Percentiles rank a stretch among this genome's conserved stretches.
phyloP scores from a whole-genome alignment of 2,797 vertebrate genomes.

The Acanthurus leucopareius region DNA sequence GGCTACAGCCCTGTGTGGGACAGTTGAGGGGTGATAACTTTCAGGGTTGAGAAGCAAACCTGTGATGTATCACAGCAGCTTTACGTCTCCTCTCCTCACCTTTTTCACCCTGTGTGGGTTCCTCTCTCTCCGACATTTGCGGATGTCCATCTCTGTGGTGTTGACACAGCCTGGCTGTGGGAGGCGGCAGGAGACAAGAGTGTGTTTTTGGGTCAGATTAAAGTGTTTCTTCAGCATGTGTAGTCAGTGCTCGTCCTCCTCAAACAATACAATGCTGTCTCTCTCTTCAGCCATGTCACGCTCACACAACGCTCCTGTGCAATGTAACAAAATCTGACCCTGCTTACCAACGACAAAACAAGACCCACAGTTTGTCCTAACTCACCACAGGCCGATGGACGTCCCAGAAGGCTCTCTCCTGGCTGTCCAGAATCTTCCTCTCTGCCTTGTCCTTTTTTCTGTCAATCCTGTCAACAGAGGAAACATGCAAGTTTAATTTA shows the following conservation, averaged over 20 bases:
- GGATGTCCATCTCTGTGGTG: constrained; percentile 98
- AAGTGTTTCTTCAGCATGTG: constrained; percentile 43
- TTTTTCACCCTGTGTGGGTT: constrained; percentile 97
- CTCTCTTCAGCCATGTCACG: constrained; percentile 29
- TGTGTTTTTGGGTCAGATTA: constrained; percentile 65
- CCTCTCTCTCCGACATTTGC: constrained; percentile 96
- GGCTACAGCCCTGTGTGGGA: background rate
- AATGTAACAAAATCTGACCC: constrained; percentile 57
- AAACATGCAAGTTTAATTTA: constrained; percentile 10
- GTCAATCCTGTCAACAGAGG: constrained; percentile 89
- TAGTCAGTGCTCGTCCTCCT: constrained; percentile 36
- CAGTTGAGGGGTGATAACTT: background rate
- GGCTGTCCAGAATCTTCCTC: constrained; percentile 97
- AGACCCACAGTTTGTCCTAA: background rate
- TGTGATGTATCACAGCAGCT: background rate
- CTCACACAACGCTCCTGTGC: constrained; percentile 47
- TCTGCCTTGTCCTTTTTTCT: constrained; percentile 98
- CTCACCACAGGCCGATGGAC: constrained; percentile 97
- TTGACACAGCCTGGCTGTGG: constrained; percentile 96
- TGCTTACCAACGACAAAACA: constrained; percentile 32
- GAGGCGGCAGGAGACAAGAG: constrained; percentile 57
- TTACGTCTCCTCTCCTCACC: constrained; percentile 77
- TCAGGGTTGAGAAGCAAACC: background rate
- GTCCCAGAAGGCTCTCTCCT: constrained; percentile 98
- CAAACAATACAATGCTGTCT: constrained; percentile 42